Evolutionary conservation across 2,888 invertebrate species (phyloP).

Genomic region (Entomobrya multifasciata): DNA sequence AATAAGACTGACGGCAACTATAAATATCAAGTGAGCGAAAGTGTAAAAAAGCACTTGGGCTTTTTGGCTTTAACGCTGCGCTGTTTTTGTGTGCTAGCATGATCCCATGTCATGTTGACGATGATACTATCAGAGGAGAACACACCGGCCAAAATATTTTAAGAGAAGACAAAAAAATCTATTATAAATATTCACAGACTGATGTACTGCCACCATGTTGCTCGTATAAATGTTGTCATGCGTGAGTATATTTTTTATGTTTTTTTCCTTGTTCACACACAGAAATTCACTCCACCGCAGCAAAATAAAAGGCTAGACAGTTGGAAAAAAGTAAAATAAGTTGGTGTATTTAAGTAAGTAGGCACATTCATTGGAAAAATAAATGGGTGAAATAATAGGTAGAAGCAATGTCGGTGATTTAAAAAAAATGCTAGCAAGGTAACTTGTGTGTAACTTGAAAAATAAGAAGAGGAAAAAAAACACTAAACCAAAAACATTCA

Average conservation of each 20-base stretch:
- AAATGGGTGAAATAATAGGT: conserved; percentile 3
- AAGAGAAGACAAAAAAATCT: neutral
- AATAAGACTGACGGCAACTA: conserved; percentile 60
- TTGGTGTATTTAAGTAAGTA: neutral
- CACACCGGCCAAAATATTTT: conserved; percentile 60
- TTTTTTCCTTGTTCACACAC: neutral
- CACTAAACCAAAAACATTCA: too few relatives aligned
- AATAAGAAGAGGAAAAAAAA: too few relatives aligned
- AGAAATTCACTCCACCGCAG: neutral
- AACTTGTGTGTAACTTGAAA: too few relatives aligned
- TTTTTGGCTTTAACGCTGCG: conserved; percentile 28
- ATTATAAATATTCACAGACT: conserved; percentile 41
- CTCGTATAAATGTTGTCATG: conserved; percentile 36
- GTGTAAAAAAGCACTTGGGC: conserved; percentile 49
- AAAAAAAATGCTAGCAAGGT: too few relatives aligned
- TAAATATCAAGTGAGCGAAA: conserved; percentile 64
- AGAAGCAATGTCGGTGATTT: neutral
- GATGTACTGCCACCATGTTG: conserved; percentile 22
- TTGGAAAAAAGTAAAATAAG: neutral
- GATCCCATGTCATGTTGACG: conserved; percentile 42
- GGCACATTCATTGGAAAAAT: neutral
- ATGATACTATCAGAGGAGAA: conserved; percentile 38
- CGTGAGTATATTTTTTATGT: conserved; percentile 39
- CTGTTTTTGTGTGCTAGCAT: conserved; percentile 34
- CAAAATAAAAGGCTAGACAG: conserved; percentile 29